phyloP scores from a whole-genome alignment of 1,140 invertebrate genomes.

The Diabrotica undecimpunctata region DNA sequence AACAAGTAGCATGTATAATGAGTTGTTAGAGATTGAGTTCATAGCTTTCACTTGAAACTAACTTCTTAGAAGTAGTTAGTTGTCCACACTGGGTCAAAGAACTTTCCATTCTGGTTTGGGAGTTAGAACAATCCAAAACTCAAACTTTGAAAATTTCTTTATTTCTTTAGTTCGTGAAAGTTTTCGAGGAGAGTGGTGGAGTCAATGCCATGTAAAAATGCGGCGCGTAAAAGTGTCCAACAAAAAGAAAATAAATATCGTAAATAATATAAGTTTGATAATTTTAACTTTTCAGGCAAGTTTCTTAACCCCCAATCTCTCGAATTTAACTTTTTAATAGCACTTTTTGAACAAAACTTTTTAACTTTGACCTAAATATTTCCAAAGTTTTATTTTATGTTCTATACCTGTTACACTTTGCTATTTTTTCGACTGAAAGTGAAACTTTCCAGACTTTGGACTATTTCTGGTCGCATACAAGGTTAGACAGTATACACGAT shows the following conservation, averaged over 20 bases:
- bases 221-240: conserved; percentile 17
- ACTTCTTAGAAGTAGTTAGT: conserved; percentile 9
- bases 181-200: conserved; percentile 9
- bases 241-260: conserved; percentile 30
- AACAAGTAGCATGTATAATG: conserved; percentile 2
- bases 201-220: conserved; percentile 20
- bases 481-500: too few species aligned
- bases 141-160: conserved; percentile 12
- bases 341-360: conserved; percentile 38
- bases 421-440: conserved; percentile 2
- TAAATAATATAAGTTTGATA: conserved; percentile 35
- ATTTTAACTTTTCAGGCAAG: conserved; percentile 32
- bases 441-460: conserved; percentile 5
- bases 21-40: conserved; percentile 3
- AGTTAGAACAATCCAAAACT: conserved; percentile 17
- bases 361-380: conserved; percentile 35
- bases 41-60: conserved; percentile 14
- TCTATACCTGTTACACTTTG: conserved; percentile 27
- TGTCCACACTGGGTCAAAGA: conserved; percentile 15
- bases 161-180: conserved; percentile 16
- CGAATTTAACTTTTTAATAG: conserved; percentile 39
- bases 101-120: conserved; percentile 5
- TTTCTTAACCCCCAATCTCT: conserved; percentile 34
- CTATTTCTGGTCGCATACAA: too few species aligned
- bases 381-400: conserved; percentile 32